Evolutionary conservation across 1,140 invertebrate species (phyloP).

Genomic region (Callitettix versicolor): DNA sequence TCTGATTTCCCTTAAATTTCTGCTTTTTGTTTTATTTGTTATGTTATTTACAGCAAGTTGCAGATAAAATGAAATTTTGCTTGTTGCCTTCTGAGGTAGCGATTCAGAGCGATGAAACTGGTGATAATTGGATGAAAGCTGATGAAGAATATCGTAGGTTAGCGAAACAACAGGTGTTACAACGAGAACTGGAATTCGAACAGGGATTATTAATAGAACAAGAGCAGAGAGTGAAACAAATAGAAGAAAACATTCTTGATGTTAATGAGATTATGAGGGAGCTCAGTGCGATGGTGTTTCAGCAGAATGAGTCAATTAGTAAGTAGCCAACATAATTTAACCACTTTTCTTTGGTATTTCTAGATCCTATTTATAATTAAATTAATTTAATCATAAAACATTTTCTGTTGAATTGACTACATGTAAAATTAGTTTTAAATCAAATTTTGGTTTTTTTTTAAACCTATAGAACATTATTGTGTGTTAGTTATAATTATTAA

Average conservation of each 20-base stretch:
- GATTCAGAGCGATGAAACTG: not conserved
- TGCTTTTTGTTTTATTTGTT: not conserved
- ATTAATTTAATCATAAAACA: too few relatives aligned
- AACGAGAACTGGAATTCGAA: slow-evolving; percentile 58
- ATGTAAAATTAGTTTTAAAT: too few relatives aligned
- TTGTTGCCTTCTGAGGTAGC: slow-evolving; percentile 33
- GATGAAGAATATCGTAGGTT: slow-evolving; percentile 17
- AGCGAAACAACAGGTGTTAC: slow-evolving; percentile 34
- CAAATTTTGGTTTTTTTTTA: too few relatives aligned
- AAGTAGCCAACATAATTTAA: slow-evolving; percentile 27
- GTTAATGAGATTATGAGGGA: slow-evolving; percentile 88
- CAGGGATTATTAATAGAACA: slow-evolving; percentile 61
- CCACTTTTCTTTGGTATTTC: too few relatives aligned
- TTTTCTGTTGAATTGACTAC: too few relatives aligned
- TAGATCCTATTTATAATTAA: too few relatives aligned
- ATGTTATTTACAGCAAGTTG: slow-evolving; percentile 45
- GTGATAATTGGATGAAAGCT: slow-evolving; percentile 28
- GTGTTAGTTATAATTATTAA: too few relatives aligned
- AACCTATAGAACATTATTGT: too few relatives aligned
- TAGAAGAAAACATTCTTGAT: slow-evolving; percentile 78
- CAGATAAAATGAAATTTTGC: slow-evolving; percentile 64
- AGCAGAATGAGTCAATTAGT: slow-evolving; percentile 78
- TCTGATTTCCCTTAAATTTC: not conserved
- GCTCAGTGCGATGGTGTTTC: slow-evolving; percentile 65
- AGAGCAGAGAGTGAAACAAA: slow-evolving; percentile 57